Percentiles rank a stretch among this genome's conserved stretches.
Evolutionary conservation across 2,113 vertebrate genomes (phyloP).

Genomic region (Buteo buteo): DNA sequence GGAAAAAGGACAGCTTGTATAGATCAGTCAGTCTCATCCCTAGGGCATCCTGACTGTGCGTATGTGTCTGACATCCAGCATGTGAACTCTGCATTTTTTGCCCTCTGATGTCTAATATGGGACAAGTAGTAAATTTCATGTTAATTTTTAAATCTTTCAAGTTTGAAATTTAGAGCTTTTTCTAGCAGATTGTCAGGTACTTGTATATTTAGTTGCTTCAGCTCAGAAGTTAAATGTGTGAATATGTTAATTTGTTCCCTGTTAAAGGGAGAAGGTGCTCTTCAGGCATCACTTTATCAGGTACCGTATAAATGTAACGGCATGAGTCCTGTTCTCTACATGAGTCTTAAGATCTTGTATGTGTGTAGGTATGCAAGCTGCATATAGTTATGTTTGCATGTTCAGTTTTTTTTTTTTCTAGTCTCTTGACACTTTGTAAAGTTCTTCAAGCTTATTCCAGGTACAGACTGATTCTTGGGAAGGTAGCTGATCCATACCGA

Average conservation of each 20-base stretch:
- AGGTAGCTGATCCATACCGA: not conserved
- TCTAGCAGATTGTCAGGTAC: not conserved
- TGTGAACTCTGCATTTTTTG: not conserved
- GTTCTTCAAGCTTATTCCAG: not conserved
- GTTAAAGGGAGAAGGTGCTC: not conserved
- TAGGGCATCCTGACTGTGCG: not conserved
- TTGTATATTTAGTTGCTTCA: not conserved
- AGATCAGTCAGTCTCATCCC: not conserved
- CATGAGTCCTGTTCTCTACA: not conserved
- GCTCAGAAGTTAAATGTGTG: not conserved
- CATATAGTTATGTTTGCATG: not conserved
- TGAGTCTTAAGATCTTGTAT: not conserved
- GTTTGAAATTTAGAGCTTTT: not conserved
- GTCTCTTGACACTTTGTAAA: not conserved
- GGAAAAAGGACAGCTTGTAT: not conserved
- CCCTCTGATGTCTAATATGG: not conserved
- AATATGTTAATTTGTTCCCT: not conserved
- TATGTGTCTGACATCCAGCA: not conserved
- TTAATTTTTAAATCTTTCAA: not conserved
- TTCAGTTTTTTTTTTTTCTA: not conserved
- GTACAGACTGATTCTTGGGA: not conserved
- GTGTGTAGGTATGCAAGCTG: not conserved
- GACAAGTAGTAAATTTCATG: not conserved
- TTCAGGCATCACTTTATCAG: not conserved
- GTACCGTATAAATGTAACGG: not conserved